Conservation (phyloP, 2,888 invertebrate species). For the Saturnia japonica region DNA sequence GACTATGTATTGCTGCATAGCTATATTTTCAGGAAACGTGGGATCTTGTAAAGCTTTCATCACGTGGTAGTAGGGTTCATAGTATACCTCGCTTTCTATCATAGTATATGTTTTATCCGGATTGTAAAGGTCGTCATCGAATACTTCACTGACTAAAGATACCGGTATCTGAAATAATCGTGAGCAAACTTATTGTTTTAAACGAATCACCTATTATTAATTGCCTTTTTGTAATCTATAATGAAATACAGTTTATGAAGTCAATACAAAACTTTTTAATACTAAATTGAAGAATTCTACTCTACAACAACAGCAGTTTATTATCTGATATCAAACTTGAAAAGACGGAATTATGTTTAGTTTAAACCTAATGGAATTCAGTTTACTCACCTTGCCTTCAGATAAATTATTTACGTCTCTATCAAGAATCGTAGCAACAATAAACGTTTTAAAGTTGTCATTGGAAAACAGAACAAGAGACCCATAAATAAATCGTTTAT, state of each 20-base stretch:
- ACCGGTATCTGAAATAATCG: constrained; percentile 56
- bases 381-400: constrained; percentile 54
- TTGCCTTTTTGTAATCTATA: neutral
- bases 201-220: neutral
- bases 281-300: neutral
- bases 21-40: constrained; percentile 77
- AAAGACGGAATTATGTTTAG: too few relatives aligned
- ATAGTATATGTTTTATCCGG: constrained; percentile 70
- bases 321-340: neutral
- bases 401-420: constrained; percentile 64
- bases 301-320: neutral
- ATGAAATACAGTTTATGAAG: neutral
- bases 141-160: constrained; percentile 42
- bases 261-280: neutral
- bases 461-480: constrained; percentile 87
- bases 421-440: constrained; percentile 85
- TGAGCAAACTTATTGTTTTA: neutral
- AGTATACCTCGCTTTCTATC: constrained; percentile 90
- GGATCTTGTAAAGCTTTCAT: constrained; percentile 85
- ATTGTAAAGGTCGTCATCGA: constrained; percentile 41
- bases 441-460: constrained; percentile 84
- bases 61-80: constrained; percentile 90
- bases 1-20: constrained; percentile 87
- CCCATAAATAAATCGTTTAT: constrained; percentile 85
- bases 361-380: neutral